Evolutionary conservation across 2,888 invertebrate species (phyloP).

Genomic region (Priocnemis perturbator): DNA sequence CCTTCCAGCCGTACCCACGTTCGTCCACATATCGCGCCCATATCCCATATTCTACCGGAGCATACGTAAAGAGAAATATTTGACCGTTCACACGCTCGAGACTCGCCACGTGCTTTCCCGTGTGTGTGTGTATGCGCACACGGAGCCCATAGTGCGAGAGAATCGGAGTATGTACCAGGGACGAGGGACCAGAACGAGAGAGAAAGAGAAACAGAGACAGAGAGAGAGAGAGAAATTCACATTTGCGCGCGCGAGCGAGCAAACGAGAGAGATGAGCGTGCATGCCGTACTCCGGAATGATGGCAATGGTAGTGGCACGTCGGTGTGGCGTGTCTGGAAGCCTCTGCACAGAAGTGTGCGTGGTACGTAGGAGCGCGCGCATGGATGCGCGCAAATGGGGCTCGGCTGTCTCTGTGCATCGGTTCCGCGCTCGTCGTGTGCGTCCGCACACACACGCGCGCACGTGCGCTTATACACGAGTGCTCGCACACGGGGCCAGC

Average conservation of each 20-base stretch:
- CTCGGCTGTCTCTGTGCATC: not conserved
- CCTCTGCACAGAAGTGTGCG: slow-evolving; percentile 10
- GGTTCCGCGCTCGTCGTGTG: not conserved
- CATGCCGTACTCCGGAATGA: not conserved
- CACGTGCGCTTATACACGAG: slow-evolving; percentile 27
- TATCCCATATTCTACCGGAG: no score
- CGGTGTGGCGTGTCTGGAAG: not conserved
- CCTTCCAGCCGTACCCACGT: no score
- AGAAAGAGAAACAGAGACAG: no score
- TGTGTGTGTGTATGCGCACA: slow-evolving; percentile 27
- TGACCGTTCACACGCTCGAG: slow-evolving; percentile 28
- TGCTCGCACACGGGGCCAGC: no score
- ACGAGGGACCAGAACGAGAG: no score
- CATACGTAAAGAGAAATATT: no score
- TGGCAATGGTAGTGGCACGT: not conserved
- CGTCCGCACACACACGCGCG: not conserved
- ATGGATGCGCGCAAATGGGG: slow-evolving; percentile 49
- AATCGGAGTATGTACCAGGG: no score
- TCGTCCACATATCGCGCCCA: no score
- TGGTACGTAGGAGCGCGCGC: slow-evolving; percentile 40
- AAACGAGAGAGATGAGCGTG: not conserved
- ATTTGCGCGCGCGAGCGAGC: not conserved
- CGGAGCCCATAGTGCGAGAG: slow-evolving; percentile 22
- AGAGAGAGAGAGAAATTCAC: not conserved
- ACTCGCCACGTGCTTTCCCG: slow-evolving; percentile 38